These are phyloP conservation scores for Palythoa heliodiscus DNA, from an alignment of 92 coral and sea anemone genomes.

Conservation along the genomic window DNA sequence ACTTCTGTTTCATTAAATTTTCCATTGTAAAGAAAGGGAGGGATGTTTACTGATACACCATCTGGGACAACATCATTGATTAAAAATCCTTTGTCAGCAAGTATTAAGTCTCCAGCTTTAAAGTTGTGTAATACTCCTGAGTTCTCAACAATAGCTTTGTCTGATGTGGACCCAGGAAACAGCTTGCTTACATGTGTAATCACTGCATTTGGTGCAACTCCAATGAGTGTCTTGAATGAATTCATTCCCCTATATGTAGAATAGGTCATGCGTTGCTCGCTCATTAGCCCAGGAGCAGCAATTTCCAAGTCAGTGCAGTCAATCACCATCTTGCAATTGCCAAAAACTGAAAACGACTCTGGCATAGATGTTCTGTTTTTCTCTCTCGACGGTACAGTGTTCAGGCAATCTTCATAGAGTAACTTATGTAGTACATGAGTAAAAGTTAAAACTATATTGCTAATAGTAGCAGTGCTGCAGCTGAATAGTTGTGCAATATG, in stretches of 20 bases:
- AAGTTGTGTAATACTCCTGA: constrained; percentile 6
- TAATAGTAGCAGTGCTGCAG: constrained; percentile 59
- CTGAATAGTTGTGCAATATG: constrained; percentile 60
- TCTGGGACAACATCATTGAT: neutral
- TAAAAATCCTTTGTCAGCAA: constrained; percentile 15
- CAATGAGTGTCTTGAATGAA: constrained; percentile 14
- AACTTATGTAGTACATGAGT: constrained; percentile 47
- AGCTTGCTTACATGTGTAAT: constrained; percentile 14
- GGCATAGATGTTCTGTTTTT: constrained; percentile 48
- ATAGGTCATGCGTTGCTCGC: constrained; percentile 34
- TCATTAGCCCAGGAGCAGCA: constrained; percentile 55
- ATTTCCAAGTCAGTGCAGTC: constrained; percentile 50
- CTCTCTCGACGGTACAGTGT: constrained; percentile 50
- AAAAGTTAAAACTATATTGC: constrained; percentile 47
- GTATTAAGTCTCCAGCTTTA: constrained; percentile 14
- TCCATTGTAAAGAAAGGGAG: constrained; percentile 62
- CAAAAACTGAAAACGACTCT: constrained; percentile 49
- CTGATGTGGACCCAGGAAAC: constrained; percentile 17
- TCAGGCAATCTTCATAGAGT: constrained; percentile 47
- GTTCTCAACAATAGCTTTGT: constrained; percentile 5
- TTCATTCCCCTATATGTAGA: constrained; percentile 18
- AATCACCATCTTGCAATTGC: constrained; percentile 48
- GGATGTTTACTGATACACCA: constrained; percentile 61
- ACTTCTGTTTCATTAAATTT: constrained; percentile 56
- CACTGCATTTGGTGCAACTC: constrained; percentile 24